Evolutionary conservation across 2,113 vertebrate genomes (phyloP).

Genomic region (Hyla sarda): DNA sequence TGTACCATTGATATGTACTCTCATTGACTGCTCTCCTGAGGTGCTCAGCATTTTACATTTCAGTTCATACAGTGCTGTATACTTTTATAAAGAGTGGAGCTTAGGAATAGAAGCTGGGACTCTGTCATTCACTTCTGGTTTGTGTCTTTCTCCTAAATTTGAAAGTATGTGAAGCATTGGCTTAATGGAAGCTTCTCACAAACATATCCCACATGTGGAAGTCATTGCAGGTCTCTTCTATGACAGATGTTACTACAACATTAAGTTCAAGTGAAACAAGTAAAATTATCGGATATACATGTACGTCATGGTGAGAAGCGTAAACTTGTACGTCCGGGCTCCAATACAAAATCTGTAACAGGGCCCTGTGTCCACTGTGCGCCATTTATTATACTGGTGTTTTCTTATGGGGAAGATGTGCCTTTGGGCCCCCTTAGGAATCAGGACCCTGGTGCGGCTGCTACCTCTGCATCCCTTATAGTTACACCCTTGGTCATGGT

Average conservation of each 20-base stretch:
- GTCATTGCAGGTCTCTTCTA: not conserved
- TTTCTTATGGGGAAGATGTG: no score
- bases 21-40: not conserved
- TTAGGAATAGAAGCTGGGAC: not conserved
- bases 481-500: no score
- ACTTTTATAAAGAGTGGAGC: not conserved
- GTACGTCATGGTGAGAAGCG: no score
- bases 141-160: not conserved
- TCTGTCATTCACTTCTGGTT: not conserved
- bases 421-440: no score
- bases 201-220: slow-evolving; percentile 2
- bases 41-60: not conserved
- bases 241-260: not conserved
- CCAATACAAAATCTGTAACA: no score
- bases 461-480: no score
- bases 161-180: not conserved
- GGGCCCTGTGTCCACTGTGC: no score
- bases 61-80: no score
- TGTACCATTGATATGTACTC: not conserved
- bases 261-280: not conserved
- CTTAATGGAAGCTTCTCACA: not conserved
- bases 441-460: no score
- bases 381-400: no score
- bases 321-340: no score
- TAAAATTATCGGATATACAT: not conserved